These are phyloP conservation scores for Caenorhabditis sulstoni DNA, from an alignment of 2,888 invertebrate genomes.

Conservation along the genomic window DNA sequence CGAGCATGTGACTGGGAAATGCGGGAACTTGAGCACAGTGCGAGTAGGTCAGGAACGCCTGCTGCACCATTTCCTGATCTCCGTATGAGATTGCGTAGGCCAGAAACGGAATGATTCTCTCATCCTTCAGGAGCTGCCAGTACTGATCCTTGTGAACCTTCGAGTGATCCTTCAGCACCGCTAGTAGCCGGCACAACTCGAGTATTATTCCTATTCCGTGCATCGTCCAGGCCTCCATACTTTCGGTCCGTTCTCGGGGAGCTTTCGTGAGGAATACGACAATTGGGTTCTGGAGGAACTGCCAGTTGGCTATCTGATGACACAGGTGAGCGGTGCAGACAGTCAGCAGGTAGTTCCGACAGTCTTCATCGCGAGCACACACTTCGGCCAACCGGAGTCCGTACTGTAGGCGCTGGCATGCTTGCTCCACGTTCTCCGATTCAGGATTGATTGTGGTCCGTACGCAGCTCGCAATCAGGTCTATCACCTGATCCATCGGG, in stretches of 20 bases:
- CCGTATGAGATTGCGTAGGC: constrained; percentile 81
- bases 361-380: constrained; percentile 69
- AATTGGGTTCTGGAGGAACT: constrained; percentile 65
- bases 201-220: constrained; percentile 74
- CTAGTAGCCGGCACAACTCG: constrained; percentile 72
- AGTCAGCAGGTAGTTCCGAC: constrained; percentile 66
- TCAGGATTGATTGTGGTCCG: constrained; percentile 50
- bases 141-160: constrained; percentile 79
- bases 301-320: constrained; percentile 73
- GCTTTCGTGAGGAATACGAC: constrained; percentile 66
- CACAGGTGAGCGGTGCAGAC: constrained; percentile 70
- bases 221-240: constrained; percentile 72
- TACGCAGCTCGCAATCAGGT: constrained; percentile 25
- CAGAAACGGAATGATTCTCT: constrained; percentile 81
- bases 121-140: constrained; percentile 81
- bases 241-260: constrained; percentile 56
- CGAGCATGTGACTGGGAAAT: constrained; percentile 80
- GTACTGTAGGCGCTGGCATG: constrained; percentile 77
- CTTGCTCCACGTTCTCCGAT: constrained; percentile 22
- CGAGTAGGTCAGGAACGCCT: constrained; percentile 80
- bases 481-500: constrained; percentile 30
- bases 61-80: constrained; percentile 80
- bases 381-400: constrained; percentile 75
- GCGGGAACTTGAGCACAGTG: constrained; percentile 80
- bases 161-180: constrained; percentile 76